phyloP scores from a whole-genome alignment of 1,140 invertebrate genomes.

The Leptonema lineaticorne region DNA sequence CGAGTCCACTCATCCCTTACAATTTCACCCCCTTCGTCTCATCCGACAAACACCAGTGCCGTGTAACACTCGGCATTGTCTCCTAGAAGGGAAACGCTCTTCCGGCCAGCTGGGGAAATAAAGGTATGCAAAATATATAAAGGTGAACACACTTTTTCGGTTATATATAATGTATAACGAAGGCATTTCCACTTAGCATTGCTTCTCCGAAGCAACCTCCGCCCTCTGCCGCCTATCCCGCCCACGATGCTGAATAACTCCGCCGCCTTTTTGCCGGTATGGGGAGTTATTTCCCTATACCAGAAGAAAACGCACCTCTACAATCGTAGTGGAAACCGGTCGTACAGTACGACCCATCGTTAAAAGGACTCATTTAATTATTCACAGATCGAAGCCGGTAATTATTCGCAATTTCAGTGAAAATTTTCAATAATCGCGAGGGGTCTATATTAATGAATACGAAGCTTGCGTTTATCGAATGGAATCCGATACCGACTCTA shows the following conservation, averaged over 20 bases:
- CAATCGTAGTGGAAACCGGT: not conserved
- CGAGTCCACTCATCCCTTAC: no score
- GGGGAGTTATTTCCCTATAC: no score
- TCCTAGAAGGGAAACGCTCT: constrained; percentile 11
- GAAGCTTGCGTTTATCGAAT: no score
- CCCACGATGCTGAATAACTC: constrained; percentile 27
- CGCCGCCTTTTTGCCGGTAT: constrained; percentile 7
- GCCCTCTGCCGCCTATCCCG: no score
- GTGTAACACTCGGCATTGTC: constrained; percentile 38
- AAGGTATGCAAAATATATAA: constrained; percentile 33
- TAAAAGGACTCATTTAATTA: constrained; percentile 15
- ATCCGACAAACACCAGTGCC: no score
- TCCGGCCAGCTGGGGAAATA: constrained; percentile 27
- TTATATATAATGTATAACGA: constrained; percentile 30
- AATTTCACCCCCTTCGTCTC: no score
- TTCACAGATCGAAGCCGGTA: not conserved
- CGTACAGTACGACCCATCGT: constrained; percentile 21
- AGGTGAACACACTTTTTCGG: constrained; percentile 26
- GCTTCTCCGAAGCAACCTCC: no score
- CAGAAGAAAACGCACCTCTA: no score
- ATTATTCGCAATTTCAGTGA: no score
- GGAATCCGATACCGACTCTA: no score
- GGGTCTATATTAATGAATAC: no score
- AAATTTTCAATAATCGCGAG: no score
- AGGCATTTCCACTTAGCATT: constrained; percentile 31